These are phyloP conservation scores for Gerris lacustris DNA, from an alignment of 2,888 invertebrate species.

Conservation along the genomic window DNA sequence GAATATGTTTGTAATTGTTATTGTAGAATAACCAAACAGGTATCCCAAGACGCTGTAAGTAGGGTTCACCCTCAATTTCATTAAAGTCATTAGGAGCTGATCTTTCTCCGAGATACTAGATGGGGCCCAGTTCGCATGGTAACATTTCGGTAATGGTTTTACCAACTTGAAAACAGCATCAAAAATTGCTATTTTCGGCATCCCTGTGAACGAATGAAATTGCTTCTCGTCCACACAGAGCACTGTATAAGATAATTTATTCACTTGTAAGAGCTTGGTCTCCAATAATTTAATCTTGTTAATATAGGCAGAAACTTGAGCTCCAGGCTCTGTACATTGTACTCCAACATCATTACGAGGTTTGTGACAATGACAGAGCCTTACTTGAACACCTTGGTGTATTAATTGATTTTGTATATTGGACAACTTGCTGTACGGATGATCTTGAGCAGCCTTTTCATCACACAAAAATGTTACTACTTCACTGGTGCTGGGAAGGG, in stretches of 20 bases:
- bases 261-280: background rate
- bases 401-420: no score
- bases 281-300: background rate
- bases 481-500: no score
- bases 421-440: no score
- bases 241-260: background rate
- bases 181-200: background rate
- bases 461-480: no score
- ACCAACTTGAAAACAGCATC: background rate
- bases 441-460: no score
- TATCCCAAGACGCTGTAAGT: slow-evolving; percentile 8
- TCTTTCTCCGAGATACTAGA: background rate
- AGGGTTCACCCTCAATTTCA: slow-evolving; percentile 18
- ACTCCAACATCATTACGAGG: background rate
- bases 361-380: no score
- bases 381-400: no score
- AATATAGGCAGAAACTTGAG: background rate
- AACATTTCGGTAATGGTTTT: background rate
- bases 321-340: background rate
- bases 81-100: slow-evolving; percentile 17
- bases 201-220: background rate
- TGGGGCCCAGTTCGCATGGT: background rate
- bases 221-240: background rate
- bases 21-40: slow-evolving; percentile 2
- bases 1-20: slow-evolving; percentile 12